Evolutionary conservation across 2,888 invertebrate species (phyloP).

Genomic region (Drosophila seclusa): DNA sequence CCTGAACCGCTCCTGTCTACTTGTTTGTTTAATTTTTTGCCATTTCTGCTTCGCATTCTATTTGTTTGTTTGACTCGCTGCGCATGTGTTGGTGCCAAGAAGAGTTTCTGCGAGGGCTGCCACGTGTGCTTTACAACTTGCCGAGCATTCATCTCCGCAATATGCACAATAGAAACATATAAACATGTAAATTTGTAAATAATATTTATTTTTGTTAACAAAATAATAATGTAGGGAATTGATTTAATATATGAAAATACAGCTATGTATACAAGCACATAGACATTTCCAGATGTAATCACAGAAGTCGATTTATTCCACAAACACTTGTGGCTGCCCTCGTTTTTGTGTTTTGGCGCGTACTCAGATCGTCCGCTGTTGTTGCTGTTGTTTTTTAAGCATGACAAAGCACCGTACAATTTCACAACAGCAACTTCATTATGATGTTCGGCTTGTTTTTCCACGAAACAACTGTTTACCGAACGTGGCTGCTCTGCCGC

Average conservation of each 20-base stretch:
- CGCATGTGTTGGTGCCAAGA: constrained; percentile 71
- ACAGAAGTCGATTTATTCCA: not conserved
- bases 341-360: constrained; percentile 73
- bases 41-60: constrained; percentile 83
- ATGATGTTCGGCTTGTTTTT: constrained; percentile 79
- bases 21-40: constrained; percentile 84
- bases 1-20: constrained; percentile 81
- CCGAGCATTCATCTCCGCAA: not conserved
- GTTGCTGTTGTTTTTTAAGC: constrained; percentile 69
- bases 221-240: not conserved
- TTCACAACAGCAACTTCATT: constrained; percentile 82
- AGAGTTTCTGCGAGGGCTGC: constrained; percentile 57
- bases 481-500: constrained; percentile 67
- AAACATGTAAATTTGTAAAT: not conserved
- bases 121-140: not conserved
- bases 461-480: constrained; percentile 80
- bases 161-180: not conserved
- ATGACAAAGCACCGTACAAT: constrained; percentile 79
- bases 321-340: constrained; percentile 31
- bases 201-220: not conserved
- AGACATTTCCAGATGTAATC: not conserved
- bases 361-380: constrained; percentile 53
- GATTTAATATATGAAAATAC: not conserved
- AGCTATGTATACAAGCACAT: not conserved
- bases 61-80: constrained; percentile 83